Evolutionary conservation across 2,797 vertebrate species (phyloP), one percentile per base, ranked within the genome.

Genomic region (Thaleichthys pacificus): DNA sequence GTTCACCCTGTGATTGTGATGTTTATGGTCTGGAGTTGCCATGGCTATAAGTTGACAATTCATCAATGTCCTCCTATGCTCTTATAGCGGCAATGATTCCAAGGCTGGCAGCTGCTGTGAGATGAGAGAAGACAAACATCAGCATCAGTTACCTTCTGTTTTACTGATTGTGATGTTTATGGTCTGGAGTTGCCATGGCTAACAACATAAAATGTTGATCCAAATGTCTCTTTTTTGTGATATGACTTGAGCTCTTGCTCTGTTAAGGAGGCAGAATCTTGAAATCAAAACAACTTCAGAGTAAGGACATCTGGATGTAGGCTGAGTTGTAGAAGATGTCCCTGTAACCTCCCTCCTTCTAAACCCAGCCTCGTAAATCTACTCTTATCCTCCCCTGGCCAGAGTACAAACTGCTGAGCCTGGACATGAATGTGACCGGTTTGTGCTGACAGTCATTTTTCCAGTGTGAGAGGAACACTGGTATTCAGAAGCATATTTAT

Each of bases 61-160:
- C 1, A 74, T 76, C 64, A 32, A 61, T 79, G 73, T 73, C 47
- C 11, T 77, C 85, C 88, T 96, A 97, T 93, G 94, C 96, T 87
- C 89, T 93, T 9, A 95, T 86, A 0, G 87, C 84, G 5, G 88
- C 81, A 32, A 91, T 74, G 79, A 88, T 70, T 0, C 89, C 85
- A 7, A 90, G 79, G 30, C 70, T 93, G 85, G 93, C 12, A 12
- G 84, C 67, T 56, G 76, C 96, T 96, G 87, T 17, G 26, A n/a
- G 61, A 81, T 0, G 32, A 80, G 24, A 35, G 4, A 54, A 54
- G 61, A 70, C 2, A 70, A 28, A 74, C 2, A 56, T 5, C 51
- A 56, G 15, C 51, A n/a, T 56, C 4, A 56, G 51, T 56, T 14
- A 47, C 28, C 28, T 30, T 30, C 28, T 30, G 28, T 30, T 30